These are phyloP conservation scores for Drosophila percnosoma DNA, from an alignment of 2,888 invertebrate species.

Conservation along the genomic window DNA sequence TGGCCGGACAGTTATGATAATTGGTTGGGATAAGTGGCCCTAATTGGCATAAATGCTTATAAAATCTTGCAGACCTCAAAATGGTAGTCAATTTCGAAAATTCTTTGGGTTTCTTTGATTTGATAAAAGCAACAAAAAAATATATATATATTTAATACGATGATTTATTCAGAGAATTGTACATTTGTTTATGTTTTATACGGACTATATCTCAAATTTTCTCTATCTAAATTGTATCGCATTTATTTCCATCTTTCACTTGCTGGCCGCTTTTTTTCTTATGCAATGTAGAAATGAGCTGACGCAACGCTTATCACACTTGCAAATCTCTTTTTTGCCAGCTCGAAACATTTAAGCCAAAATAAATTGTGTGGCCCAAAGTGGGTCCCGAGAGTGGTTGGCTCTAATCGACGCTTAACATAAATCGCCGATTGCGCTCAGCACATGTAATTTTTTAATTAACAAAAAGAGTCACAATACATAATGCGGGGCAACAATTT, in stretches of 20 bases:
- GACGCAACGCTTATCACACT: constrained; percentile 61
- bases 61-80: background rate
- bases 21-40: constrained; percentile 11
- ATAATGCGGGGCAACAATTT: constrained; percentile 39
- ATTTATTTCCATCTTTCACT: background rate
- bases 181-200: background rate
- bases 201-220: background rate
- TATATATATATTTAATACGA: background rate
- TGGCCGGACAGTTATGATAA: constrained; percentile 20
- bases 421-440: constrained; percentile 65
- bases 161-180: background rate
- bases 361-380: constrained; percentile 49
- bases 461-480: constrained; percentile 44
- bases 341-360: constrained; percentile 58
- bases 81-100: background rate
- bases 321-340: constrained; percentile 39
- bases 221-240: background rate
- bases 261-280: constrained; percentile 2
- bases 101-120: background rate
- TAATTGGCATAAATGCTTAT: background rate
- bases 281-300: constrained; percentile 35
- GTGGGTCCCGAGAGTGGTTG: constrained; percentile 6
- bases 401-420: constrained; percentile 73
- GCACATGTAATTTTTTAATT: constrained; percentile 65
- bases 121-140: background rate